Base-by-base conservation (phyloP, 2,113 vertebrate genomes). In the Cacatua alba region DNA sequence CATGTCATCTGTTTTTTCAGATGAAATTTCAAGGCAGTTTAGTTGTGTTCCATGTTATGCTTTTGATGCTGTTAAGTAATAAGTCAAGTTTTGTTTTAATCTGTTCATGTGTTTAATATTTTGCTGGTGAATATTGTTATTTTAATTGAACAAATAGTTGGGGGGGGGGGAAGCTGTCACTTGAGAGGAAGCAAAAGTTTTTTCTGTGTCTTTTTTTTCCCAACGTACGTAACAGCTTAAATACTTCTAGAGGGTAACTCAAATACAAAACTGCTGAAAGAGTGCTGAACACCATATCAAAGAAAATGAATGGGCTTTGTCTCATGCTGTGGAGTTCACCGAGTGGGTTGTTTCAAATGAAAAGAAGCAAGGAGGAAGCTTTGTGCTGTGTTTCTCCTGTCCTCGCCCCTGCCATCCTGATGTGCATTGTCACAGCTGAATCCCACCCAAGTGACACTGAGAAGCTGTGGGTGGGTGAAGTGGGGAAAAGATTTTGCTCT, bases 301-400 rank as follows among this genome's bases (percentile, higher is more conserved):
- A 33, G 70, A 77, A 91, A 65, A 46, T 63, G 52, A 76, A 49
- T 53, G 75, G 71, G 21, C 70, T 91, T 94, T 39, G 48, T 71
- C 49, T 93, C n/a, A 25, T 0, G 0, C 63, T 80, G 43, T 68
- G 81, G 80, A 83, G 69, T 83, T 94, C 72, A 74, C 69, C n/a
- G 82, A 90, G 82, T 78, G 64, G 85, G 82, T 69, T 82, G 46
- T 55, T 86, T 68, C 60, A 71, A 35, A 55, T 43, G 72, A 78
- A 90, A 77, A 93, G 63, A 65, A 88, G 63, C 70, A 72, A 77
- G 67, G 80, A 79, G 7, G 0, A 2, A 63, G 77, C 92, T 88
- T 88, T 90, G 68, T 86, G 49, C 46, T 59, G 44, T 44, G 44
- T 69, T 93, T 77, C 83, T 71, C 74, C 43, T 81, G 46, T 52